A percentile compares a stretch with the other conserved stretches of the same genome.
phyloP scores from a whole-genome alignment of 2,888 invertebrate species.

The Escarpia spicata region DNA sequence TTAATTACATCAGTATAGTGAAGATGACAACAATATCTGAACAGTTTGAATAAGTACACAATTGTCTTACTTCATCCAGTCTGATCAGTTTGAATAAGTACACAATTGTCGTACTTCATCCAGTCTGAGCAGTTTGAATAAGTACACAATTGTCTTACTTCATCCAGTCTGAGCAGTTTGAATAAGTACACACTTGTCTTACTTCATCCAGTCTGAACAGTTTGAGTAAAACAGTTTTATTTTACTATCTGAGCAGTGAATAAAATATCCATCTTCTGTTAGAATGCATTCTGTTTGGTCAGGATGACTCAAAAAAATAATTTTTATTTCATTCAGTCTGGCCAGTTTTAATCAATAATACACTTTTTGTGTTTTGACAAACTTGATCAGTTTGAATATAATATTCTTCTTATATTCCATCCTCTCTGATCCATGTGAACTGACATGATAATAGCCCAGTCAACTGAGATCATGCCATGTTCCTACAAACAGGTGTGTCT shows the following conservation, averaged over 20 bases:
- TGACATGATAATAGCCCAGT: not conserved
- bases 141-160: not conserved
- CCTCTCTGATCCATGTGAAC: not conserved
- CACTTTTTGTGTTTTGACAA: not conserved
- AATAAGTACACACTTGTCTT: not conserved
- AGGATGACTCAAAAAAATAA: no score
- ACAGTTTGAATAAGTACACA: not conserved
- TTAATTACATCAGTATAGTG: not conserved
- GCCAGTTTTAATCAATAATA: not conserved
- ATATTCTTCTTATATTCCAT: not conserved
- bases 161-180: not conserved
- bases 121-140: not conserved
- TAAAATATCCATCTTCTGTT: no score
- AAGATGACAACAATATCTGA: not conserved
- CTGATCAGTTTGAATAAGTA: not conserved
- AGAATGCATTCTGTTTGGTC: no score
- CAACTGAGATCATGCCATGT: not conserved
- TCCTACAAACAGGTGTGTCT: slow-evolving; percentile 7
- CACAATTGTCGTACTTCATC: not conserved
- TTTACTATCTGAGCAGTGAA: no score
- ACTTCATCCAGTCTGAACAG: not conserved
- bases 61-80: not conserved
- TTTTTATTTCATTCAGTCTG: no score
- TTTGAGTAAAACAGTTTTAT: no score
- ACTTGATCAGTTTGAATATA: not conserved